Percentiles rank a stretch among this genome's conserved stretches.
Evolutionary conservation across 2,797 vertebrate species (phyloP).

Genomic region (Semotilus atromaculatus): DNA sequence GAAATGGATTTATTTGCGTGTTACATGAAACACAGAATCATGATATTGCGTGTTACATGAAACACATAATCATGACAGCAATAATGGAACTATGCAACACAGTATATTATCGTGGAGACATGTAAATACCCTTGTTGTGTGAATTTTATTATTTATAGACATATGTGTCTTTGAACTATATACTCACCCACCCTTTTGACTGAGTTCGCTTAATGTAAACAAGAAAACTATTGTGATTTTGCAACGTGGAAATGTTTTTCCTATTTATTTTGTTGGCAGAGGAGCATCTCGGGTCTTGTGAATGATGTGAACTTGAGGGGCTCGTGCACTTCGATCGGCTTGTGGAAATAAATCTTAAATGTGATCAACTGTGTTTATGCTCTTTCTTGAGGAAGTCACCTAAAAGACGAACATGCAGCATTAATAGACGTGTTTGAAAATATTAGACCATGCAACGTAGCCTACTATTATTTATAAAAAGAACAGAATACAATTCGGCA

Average conservation of each 20-base stretch:
- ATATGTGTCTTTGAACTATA: constrained; percentile 20
- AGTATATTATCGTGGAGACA: constrained; percentile 14
- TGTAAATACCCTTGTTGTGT: constrained; percentile 33
- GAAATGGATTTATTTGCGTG: constrained; percentile 34
- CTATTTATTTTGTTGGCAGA: background rate
- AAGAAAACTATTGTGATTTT: constrained; percentile 32
- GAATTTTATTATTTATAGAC: constrained; percentile 15
- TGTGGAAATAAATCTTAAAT: constrained; percentile 43
- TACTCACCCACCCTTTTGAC: background rate
- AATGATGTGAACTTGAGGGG: constrained; percentile 17
- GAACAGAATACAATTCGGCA: background rate
- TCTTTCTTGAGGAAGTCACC: background rate
- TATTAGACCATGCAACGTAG: background rate
- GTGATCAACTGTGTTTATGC: constrained; percentile 24
- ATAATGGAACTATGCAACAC: constrained; percentile 52
- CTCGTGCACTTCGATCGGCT: constrained; percentile 16
- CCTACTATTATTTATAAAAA: background rate
- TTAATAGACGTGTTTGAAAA: background rate
- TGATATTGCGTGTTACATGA: constrained; percentile 13
- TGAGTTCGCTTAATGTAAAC: background rate
- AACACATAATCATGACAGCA: constrained; percentile 27
- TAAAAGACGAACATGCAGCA: background rate
- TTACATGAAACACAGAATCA: constrained; percentile 23
- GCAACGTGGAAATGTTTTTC: constrained; percentile 16
- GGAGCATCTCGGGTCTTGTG: constrained; percentile 22